Evolutionary conservation across 1,140 invertebrate genomes (phyloP).

Genomic region (Mycetomoellerius zeteki): DNA sequence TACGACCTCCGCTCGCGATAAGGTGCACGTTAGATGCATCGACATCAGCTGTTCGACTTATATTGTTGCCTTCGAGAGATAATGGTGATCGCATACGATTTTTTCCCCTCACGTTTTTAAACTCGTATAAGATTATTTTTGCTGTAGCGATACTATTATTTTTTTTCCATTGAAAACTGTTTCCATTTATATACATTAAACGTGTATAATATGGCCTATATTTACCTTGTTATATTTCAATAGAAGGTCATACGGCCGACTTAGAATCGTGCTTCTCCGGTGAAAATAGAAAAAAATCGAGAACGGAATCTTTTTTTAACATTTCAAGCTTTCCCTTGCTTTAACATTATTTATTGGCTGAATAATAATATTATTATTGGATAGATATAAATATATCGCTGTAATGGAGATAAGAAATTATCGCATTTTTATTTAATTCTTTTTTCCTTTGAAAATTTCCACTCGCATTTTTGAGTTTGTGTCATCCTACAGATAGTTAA

Average conservation of each 20-base stretch:
- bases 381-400: not conserved
- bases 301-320: not conserved
- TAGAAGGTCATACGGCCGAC: slow-evolving; percentile 7
- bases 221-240: slow-evolving; percentile 8
- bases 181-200: not conserved
- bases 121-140: too few relatives aligned
- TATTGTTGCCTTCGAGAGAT: slow-evolving; percentile 43
- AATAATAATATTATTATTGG: not conserved
- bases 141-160: not conserved
- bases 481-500: not conserved
- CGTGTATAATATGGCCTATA: not conserved
- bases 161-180: slow-evolving; percentile 5
- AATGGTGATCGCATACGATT: not conserved
- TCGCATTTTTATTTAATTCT: not conserved
- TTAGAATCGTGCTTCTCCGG: not conserved
- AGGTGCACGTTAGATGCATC: slow-evolving; percentile 47
- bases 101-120: not conserved
- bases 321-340: not conserved
- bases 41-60: slow-evolving; percentile 20
- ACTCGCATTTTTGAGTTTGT: not conserved
- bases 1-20: slow-evolving; percentile 60
- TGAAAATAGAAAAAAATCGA: not conserved
- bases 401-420: not conserved
- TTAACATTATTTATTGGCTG: not conserved
- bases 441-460: not conserved